Conservation (phyloP, 2,113 vertebrate species). For the Hepsetus odoe region DNA sequence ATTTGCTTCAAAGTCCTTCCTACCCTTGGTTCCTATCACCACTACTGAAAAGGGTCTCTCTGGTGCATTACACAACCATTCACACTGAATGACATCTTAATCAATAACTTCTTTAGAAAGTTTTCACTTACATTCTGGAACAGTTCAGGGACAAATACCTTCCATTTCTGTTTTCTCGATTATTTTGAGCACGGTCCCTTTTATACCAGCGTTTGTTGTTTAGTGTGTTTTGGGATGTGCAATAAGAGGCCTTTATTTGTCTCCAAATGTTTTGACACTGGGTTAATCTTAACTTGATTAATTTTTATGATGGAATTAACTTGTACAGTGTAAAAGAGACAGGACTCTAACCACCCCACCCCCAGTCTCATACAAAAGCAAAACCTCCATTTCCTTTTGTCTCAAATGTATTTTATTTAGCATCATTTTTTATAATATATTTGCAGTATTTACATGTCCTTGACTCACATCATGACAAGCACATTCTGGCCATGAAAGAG, state of each 20-base stretch:
- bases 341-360: too few species aligned
- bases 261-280: background rate
- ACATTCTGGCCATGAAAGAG: constrained; percentile 50
- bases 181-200: too few species aligned
- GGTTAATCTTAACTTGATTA: background rate
- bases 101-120: too few species aligned
- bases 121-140: too few species aligned
- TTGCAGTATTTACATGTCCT: constrained; percentile 73
- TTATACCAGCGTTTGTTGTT: too few species aligned
- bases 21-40: too few species aligned
- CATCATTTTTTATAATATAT: constrained; percentile 64
- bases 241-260: background rate
- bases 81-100: too few species aligned
- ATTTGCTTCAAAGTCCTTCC: too few species aligned
- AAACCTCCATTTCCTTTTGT: constrained; percentile 15
- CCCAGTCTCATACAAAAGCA: too few species aligned
- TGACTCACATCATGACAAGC: constrained; percentile 60
- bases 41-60: too few species aligned
- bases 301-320: background rate
- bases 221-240: background rate
- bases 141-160: too few species aligned
- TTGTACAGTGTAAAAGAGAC: background rate
- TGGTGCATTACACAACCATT: too few species aligned
- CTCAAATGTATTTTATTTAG: constrained; percentile 50
- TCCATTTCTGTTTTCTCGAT: background rate